Evolutionary conservation across 2,113 vertebrate species (phyloP).

Genomic region (Charina bottae): DNA sequence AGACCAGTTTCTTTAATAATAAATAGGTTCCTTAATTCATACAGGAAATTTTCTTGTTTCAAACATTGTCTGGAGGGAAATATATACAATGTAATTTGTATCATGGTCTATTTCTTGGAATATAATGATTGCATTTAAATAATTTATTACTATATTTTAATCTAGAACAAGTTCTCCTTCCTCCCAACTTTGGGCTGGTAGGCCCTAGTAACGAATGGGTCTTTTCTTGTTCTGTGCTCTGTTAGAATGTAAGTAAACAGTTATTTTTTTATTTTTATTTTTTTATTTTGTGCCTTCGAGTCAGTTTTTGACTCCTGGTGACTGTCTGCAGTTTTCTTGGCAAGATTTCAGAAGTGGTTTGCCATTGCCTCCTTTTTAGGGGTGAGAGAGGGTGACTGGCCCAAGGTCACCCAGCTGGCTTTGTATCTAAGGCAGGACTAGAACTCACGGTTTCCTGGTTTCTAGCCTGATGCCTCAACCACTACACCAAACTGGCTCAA

Average conservation of each 20-base stretch:
- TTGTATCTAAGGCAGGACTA: too few relatives aligned
- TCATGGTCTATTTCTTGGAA: not conserved
- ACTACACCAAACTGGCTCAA: too few relatives aligned
- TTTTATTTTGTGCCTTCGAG: not conserved
- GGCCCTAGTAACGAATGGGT: not conserved
- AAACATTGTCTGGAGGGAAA: not conserved
- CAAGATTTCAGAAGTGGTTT: not conserved
- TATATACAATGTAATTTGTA: not conserved
- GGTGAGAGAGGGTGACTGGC: not conserved
- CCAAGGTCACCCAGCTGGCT: not conserved
- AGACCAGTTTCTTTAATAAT: slow-evolving; percentile 20
- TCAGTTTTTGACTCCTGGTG: not conserved
- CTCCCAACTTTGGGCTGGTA: not conserved
- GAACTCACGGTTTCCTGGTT: too few relatives aligned
- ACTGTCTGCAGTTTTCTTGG: not conserved
- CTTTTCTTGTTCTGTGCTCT: not conserved
- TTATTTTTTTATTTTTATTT: not conserved
- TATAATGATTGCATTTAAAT: not conserved
- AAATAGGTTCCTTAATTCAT: slow-evolving; percentile 22
- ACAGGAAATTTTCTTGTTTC: not conserved
- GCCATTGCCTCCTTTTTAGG: not conserved
- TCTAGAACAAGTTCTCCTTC: not conserved
- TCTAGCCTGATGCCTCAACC: too few relatives aligned
- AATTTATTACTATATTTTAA: not conserved
- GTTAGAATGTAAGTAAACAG: not conserved